These are phyloP conservation scores for Pogonomyrmex barbatus DNA, from an alignment of 1,140 invertebrate species.

Conservation along the genomic window DNA sequence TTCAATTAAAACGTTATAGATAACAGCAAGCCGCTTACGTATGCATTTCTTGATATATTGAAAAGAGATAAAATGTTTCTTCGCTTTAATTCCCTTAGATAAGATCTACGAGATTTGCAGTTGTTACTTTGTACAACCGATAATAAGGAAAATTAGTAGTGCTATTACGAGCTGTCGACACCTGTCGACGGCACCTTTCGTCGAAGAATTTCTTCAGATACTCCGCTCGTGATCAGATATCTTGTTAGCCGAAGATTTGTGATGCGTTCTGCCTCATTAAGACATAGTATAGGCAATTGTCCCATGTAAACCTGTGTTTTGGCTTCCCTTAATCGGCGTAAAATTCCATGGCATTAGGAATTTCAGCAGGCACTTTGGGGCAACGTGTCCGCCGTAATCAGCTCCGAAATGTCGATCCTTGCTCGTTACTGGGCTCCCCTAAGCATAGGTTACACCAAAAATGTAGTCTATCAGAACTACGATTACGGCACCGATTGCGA, in stretches of 20 bases:
- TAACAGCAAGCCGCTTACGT: neutral
- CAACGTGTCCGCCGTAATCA: slow-evolving; percentile 22
- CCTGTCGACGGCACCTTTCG: slow-evolving; percentile 55
- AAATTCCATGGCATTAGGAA: slow-evolving; percentile 61
- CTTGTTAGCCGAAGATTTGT: slow-evolving; percentile 81
- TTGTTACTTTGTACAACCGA: neutral
- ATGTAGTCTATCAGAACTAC: slow-evolving; percentile 6
- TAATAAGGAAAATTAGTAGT: slow-evolving; percentile 12
- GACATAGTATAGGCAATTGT: slow-evolving; percentile 69
- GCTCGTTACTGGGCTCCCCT: slow-evolving; percentile 34
- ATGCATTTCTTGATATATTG: neutral
- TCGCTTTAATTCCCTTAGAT: too few species aligned
- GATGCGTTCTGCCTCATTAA: slow-evolving; percentile 72
- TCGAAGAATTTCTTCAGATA: neutral
- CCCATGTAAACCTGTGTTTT: slow-evolving; percentile 62
- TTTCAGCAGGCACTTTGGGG: neutral
- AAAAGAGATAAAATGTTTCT: neutral
- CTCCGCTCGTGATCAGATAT: slow-evolving; percentile 6
- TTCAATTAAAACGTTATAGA: slow-evolving; percentile 24
- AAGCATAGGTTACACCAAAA: slow-evolving; percentile 35
- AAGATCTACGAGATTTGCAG: neutral
- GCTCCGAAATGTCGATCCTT: neutral
- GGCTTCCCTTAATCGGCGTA: slow-evolving; percentile 57
- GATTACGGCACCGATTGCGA: slow-evolving; percentile 16
- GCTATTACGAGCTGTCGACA: slow-evolving; percentile 42